Percentiles rank a stretch among this genome's conserved stretches.
Evolutionary conservation across 1,140 invertebrate genomes (phyloP).

Genomic region (Drosophila bifasciata): DNA sequence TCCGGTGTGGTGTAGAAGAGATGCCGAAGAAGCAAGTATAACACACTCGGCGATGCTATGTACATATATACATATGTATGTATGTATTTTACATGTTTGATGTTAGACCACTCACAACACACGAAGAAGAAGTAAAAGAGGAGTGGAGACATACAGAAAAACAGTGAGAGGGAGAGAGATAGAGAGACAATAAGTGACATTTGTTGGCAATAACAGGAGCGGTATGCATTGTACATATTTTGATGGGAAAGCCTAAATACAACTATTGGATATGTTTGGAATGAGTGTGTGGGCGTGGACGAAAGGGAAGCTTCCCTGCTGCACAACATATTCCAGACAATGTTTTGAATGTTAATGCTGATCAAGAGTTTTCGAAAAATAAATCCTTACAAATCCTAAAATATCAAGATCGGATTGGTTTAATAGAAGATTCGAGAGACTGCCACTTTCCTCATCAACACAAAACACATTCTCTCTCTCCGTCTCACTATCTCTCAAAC

Average conservation of each 20-base stretch:
- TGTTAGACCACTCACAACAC: constrained; percentile 35
- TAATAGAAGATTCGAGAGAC: constrained; percentile 33
- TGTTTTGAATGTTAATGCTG: constrained; percentile 10
- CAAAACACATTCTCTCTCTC: constrained; percentile 17
- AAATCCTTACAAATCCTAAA: background rate
- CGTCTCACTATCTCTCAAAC: background rate
- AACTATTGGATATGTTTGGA: constrained; percentile 28
- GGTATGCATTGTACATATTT: too few relatives aligned
- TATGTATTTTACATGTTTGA: constrained; percentile 33
- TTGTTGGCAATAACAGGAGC: constrained; percentile 25
- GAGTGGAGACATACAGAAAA: constrained; percentile 4
- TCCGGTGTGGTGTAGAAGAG: constrained; percentile 49
- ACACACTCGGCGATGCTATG: background rate
- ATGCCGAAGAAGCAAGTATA: constrained; percentile 26
- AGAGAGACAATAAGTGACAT: constrained; percentile 27
- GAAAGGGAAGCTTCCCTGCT: too few relatives aligned
- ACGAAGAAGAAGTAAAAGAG: constrained; percentile 26
- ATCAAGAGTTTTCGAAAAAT: background rate
- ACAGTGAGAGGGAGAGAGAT: constrained; percentile 2
- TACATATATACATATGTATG: too few relatives aligned
- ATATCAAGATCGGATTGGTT: constrained; percentile 26
- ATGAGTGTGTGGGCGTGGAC: background rate
- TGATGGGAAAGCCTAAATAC: constrained; percentile 15
- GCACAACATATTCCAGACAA: too few relatives aligned
- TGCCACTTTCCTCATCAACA: constrained; percentile 20